Evolutionary conservation across 2,797 vertebrate species (phyloP).

Genomic region (Meriones psammophilus): DNA sequence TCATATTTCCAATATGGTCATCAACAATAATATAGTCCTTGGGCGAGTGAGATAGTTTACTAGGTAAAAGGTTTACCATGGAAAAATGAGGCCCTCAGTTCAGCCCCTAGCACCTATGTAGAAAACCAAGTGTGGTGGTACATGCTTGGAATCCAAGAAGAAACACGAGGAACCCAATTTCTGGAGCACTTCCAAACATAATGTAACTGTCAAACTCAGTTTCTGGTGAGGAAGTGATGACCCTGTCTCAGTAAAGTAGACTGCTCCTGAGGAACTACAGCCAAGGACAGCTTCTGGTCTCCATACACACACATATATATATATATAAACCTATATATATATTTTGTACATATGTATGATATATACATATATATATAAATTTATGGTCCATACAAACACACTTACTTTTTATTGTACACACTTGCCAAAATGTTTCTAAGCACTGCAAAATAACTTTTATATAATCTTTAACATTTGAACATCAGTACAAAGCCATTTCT

Average conservation of each 20-base stretch:
- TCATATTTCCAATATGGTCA: neutral
- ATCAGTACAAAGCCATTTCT: no score
- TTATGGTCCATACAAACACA: no score
- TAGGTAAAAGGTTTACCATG: neutral
- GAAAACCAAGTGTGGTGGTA: neutral
- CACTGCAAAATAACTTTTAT: no score
- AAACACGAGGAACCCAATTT: neutral
- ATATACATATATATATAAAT: no score
- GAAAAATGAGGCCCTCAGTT: neutral
- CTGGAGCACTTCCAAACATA: neutral
- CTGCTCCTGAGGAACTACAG: neutral
- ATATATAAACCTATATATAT: no score
- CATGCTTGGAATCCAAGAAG: neutral
- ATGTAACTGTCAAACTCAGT: neutral
- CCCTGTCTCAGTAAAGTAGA: neutral
- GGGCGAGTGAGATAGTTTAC: neutral
- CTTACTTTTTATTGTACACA: no score
- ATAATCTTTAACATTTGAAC: no score
- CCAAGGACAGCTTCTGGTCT: neutral
- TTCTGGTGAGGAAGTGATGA: neutral
- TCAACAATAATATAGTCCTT: neutral
- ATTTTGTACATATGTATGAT: no score
- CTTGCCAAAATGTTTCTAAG: no score
- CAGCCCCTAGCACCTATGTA: neutral
- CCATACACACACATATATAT: no score